These are phyloP conservation scores for Drosophila engyochracea DNA, from an alignment of 2,888 invertebrate species.

Conservation along the genomic window DNA sequence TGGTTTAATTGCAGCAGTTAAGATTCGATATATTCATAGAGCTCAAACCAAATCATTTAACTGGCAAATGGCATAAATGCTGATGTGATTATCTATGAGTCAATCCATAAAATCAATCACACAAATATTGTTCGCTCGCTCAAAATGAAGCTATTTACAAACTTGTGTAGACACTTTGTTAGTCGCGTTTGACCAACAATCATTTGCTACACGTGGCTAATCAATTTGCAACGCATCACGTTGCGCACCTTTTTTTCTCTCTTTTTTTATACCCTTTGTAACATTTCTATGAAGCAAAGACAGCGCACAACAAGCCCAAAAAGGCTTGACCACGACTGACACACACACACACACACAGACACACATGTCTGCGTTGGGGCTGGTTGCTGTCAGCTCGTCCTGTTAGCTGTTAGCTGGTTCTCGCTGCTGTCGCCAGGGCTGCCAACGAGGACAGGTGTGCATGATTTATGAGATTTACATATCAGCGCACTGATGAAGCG, in stretches of 20 bases:
- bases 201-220: slow-evolving; percentile 64
- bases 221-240: slow-evolving; percentile 61
- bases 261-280: background rate
- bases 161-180: slow-evolving; percentile 28
- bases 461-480: slow-evolving; percentile 84
- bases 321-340: slow-evolving; percentile 59
- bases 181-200: slow-evolving; percentile 34
- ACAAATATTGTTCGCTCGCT: too few species aligned
- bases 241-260: slow-evolving; percentile 12
- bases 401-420: slow-evolving; percentile 16
- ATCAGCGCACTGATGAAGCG: slow-evolving; percentile 80
- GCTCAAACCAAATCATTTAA: too few species aligned
- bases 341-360: slow-evolving; percentile 19
- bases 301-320: slow-evolving; percentile 12
- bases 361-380: background rate
- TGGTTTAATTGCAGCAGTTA: background rate
- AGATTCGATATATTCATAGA: background rate
- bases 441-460: slow-evolving; percentile 82
- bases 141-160: slow-evolving; percentile 17
- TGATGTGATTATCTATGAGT: background rate
- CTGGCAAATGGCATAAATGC: background rate
- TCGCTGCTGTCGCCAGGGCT: slow-evolving; percentile 33
- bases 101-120: background rate
- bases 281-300: slow-evolving; percentile 20
- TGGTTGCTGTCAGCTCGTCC: slow-evolving; percentile 30